Percentiles rank a stretch among this genome's conserved stretches.
Conservation (phyloP, 2,888 invertebrate genomes). For the Agrilus mali region DNA sequence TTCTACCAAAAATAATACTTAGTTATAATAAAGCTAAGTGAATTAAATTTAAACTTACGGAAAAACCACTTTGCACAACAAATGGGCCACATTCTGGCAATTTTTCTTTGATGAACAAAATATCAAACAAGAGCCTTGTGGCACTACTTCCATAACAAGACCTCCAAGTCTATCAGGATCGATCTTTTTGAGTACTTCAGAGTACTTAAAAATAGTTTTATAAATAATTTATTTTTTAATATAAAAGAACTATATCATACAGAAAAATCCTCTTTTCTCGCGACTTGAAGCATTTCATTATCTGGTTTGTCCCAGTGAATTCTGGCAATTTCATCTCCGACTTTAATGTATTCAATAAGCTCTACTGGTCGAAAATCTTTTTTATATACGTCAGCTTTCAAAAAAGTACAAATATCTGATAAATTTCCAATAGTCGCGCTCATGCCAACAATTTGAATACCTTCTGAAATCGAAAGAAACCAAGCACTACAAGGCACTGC, state of each 20-base stretch:
- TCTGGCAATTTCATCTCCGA: constrained; percentile 43
- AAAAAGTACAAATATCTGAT: constrained; percentile 63
- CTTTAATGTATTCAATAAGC: constrained; percentile 71
- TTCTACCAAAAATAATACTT: constrained; percentile 28
- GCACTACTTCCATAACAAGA: constrained; percentile 69
- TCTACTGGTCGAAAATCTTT: constrained; percentile 83
- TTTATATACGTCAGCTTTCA: constrained; percentile 69
- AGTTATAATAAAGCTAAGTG: constrained; percentile 1
- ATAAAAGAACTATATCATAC: constrained; percentile 25
- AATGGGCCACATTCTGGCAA: constrained; percentile 77
- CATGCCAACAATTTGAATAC: constrained; percentile 88
- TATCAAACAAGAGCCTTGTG: constrained; percentile 67
- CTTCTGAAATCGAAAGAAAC: constrained; percentile 31
- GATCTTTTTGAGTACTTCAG: constrained; percentile 39
- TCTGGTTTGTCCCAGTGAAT: constrained; percentile 38
- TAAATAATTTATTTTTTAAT: constrained; percentile 2
- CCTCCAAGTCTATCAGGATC: constrained; percentile 77
- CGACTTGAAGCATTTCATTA: constrained; percentile 39
- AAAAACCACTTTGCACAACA: constrained; percentile 53
- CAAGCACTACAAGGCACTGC: too few species aligned
- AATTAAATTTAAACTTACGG: constrained; percentile 8
- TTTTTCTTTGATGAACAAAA: constrained; percentile 91
- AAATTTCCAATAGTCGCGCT: constrained; percentile 94
- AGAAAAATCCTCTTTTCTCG: constrained; percentile 38
- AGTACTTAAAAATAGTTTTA: constrained; percentile 39